Conservation (phyloP, 1,140 invertebrate species). For the Temnothorax nylanderi region DNA sequence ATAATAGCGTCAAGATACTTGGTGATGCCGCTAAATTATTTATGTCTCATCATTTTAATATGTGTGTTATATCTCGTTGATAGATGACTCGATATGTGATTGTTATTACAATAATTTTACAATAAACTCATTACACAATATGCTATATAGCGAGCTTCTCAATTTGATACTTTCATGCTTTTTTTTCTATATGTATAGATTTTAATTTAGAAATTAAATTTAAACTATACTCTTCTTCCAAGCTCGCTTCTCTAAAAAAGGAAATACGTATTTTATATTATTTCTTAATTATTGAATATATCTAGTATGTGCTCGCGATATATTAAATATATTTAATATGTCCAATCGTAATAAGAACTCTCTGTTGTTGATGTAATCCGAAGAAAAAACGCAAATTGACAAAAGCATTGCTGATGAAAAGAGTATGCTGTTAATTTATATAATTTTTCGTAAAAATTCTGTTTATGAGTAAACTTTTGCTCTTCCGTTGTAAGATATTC, state of each 20-base stretch:
- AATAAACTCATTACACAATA: constrained; percentile 83
- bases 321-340: constrained; percentile 50
- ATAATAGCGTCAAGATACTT: constrained; percentile 80
- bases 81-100: constrained; percentile 86
- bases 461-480: not conserved
- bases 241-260: constrained; percentile 65
- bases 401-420: constrained; percentile 54
- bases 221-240: constrained; percentile 52
- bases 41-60: constrained; percentile 84
- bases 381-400: not conserved
- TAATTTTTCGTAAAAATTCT: constrained; percentile 4
- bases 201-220: constrained; percentile 63
- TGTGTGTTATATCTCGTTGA: constrained; percentile 85
- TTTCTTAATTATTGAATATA: constrained; percentile 58
- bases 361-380: constrained; percentile 26
- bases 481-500: not conserved
- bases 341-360: constrained; percentile 32
- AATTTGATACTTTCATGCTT: constrained; percentile 67
- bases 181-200: constrained; percentile 68
- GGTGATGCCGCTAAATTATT: constrained; percentile 85
- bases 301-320: constrained; percentile 50
- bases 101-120: constrained; percentile 86
- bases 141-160: constrained; percentile 68
- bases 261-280: constrained; percentile 65
- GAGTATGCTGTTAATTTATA: constrained; percentile 69